phyloP scores from a whole-genome alignment of 1,140 invertebrate species.

The Mizuhopecten yessoensis region DNA sequence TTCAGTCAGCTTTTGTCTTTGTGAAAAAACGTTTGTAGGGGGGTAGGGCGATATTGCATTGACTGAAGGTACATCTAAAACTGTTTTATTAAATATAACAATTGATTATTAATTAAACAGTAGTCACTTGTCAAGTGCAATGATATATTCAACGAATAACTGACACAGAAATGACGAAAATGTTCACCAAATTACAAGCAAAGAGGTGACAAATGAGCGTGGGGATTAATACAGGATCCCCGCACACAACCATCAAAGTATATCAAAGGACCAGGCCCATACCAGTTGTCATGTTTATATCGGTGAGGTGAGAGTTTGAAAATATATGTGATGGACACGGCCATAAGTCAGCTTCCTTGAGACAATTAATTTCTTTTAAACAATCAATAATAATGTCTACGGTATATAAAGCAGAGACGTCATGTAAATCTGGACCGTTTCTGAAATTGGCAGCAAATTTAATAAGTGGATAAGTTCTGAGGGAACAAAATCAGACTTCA shows the following conservation, averaged over 20 bases:
- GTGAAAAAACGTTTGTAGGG: no score
- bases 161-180: conserved; percentile 21
- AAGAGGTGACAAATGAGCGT: background rate
- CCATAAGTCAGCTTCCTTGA: background rate
- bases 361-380: background rate
- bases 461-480: background rate
- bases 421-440: background rate
- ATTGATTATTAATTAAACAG: background rate
- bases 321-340: background rate
- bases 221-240: background rate
- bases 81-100: no score
- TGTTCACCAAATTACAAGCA: background rate
- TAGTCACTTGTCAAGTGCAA: background rate
- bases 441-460: background rate
- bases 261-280: background rate
- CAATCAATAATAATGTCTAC: conserved; percentile 10
- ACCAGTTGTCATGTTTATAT: conserved; percentile 12
- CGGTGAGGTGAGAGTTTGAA: conserved; percentile 8
- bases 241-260: background rate
- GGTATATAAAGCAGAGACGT: background rate
- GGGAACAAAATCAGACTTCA: background rate
- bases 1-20: no score
- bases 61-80: no score
- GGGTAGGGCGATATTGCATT: no score
- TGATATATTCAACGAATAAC: background rate